These are phyloP conservation scores for Saxicola maurus DNA, from an alignment of 2,797 vertebrate genomes.

Conservation along the genomic window DNA sequence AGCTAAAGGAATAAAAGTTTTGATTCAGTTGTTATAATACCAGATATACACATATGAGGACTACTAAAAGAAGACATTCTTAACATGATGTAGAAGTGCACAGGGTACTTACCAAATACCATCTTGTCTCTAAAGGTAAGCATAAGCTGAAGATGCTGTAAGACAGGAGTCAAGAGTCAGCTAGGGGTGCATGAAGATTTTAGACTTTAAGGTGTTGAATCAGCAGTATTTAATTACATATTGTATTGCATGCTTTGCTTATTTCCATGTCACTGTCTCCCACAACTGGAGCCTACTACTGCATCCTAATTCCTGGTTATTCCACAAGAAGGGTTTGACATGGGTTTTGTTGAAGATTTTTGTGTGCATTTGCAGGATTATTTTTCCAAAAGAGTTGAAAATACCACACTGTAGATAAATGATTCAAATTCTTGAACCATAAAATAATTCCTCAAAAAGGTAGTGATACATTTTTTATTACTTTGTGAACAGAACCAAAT, in stretches of 20 bases:
- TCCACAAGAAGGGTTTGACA: background rate
- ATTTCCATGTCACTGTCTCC: background rate
- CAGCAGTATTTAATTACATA: background rate
- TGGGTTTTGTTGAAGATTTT: background rate
- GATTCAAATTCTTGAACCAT: background rate
- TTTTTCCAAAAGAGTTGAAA: background rate
- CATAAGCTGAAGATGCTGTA: background rate
- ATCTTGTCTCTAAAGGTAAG: background rate
- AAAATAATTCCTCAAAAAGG: background rate
- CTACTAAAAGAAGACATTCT: background rate
- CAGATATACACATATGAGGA: background rate
- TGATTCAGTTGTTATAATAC: background rate
- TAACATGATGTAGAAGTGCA: background rate
- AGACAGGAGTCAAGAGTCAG: background rate
- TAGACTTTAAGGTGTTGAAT: background rate
- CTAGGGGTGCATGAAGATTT: background rate
- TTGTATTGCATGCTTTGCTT: background rate
- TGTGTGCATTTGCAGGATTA: background rate
- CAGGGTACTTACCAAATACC: background rate
- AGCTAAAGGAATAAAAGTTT: background rate
- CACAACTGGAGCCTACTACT: background rate
- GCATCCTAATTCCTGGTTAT: background rate
- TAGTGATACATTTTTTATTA: background rate
- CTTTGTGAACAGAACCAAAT: background rate
- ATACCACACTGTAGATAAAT: background rate